Base-by-base conservation (phyloP, 1,140 invertebrate species). In the Cotesia vestalis region DNA sequence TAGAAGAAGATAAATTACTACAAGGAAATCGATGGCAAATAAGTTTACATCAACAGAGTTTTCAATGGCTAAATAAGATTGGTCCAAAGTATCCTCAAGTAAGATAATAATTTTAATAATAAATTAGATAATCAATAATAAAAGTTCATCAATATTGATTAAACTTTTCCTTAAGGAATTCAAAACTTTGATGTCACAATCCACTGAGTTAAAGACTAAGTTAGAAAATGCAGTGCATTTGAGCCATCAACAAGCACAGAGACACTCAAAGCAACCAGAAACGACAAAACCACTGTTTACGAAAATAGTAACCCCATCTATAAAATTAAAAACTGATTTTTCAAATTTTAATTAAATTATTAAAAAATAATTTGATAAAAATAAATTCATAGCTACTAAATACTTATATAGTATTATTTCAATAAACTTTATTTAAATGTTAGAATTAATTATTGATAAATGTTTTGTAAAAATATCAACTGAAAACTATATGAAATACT, bases 281-380 rank as follows among this genome's bases (percentile, higher is more conserved):
- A 84, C 86, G 55, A 81, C 85, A 62, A 88, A 86, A 72, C 89
- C 87, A 66, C 90, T 91, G 38, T 46, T 60, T 78, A 86, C 90
- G 61, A 89, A 89, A 74, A 86, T 87, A 69, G 86, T 86, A 60
- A 82, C 88, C 51, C 90, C 91, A 73, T 93, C 95, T 8, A 98
- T 98, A 78, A 96, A 96, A 85, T 89, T 98, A 59, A 98, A 97
- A 90, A 98, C 95, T 14, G 95, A 98, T 86, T 99, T 99, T 83
- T 96, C 95, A 78, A 97, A 98, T 88, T 98, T 96, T 78, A 91
- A 90, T 77, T 92, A 89, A 88, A 57, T 14, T 40, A 20, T 0
- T 12, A 40, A 64, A 12, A 64, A 4, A n/a, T 53, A 52, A n/a
- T 8, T 20, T 9, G 11, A 67, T 5, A 17, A 40, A 20, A 40